Base-by-base conservation (phyloP, 2,113 vertebrate species). In the Ginglymostoma cirratum region DNA sequence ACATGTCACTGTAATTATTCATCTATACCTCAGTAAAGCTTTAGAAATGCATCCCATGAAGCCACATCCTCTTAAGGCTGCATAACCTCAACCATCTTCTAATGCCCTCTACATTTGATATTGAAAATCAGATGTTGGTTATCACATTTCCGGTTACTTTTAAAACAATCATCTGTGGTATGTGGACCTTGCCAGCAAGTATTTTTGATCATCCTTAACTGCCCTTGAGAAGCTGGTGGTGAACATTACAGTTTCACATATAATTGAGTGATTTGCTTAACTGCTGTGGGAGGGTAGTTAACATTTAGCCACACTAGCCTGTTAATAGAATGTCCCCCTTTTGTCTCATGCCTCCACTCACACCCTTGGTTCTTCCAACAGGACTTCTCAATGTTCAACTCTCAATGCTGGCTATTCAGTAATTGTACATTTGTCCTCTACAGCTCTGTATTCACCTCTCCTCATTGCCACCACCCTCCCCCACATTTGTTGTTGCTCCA, bases 31-130 rank as follows among this genome's bases (percentile, higher is more conserved):
- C 52, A 90, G 87, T 34, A 90, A 90, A 61, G 52, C 8, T 61
- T 83, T 83, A 19, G 17, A 93, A 93, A 93, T 93, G 55, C n/a
- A 65, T 93, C 69, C 24, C 45, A 95, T 48, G 14, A 95, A 72
- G 94, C 38, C 94, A 95, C 67, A 48, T 72, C 45, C 69, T 23
- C 30, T 93, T 19, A 65, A 21, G 0, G 61, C 61, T 66, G 65
- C 61, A 66, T 2, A 93, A 66, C 17, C 89, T n/a, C 23, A 48
- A 90, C 30, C 34, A 55, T 14, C 87, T 90, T 61, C 12, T 52
- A 30, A 65, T 19, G 55, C 52, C 24, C 23, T 4, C 10, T 23
- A 55, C 86, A 92, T 27, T 55, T 34, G 52, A 90, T 65, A 65
- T 90, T 55, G 65, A 61, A 90, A 61, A 65, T 90, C 52, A 65